Evolutionary conservation across 2,113 vertebrate genomes (phyloP).

Genomic region (Tympanuchus pallidicinctus): DNA sequence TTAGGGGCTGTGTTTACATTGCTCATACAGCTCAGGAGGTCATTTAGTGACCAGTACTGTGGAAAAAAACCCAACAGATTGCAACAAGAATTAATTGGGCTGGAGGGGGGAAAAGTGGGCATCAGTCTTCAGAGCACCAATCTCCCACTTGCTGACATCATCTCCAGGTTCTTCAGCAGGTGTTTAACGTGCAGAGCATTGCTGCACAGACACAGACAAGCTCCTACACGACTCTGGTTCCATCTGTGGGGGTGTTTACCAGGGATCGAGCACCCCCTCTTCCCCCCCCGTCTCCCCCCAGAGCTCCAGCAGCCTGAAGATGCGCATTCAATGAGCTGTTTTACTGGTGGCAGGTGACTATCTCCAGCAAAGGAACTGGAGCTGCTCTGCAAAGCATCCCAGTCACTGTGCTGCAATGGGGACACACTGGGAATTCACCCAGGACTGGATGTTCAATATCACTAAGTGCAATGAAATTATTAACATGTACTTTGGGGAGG

Average conservation of each 20-base stretch:
- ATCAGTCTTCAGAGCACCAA: not conserved
- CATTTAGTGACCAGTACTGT: not conserved
- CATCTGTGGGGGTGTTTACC: not conserved
- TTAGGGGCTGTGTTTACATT: not conserved
- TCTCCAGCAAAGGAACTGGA: not conserved
- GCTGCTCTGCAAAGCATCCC: not conserved
- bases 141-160: fast-evolving
- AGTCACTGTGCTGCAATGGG: not conserved
- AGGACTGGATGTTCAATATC: not conserved
- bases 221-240: not conserved
- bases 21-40: not conserved
- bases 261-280: fast-evolving
- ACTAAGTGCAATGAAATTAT: not conserved
- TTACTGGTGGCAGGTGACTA: not conserved
- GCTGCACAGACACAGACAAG: fast-evolving
- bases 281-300: not conserved
- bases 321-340: not conserved
- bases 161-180: not conserved
- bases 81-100: not conserved
- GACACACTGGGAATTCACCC: not conserved
- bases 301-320: fast-evolving
- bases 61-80: not conserved
- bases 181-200: fast-evolving
- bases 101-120: not conserved
- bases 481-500: not conserved